phyloP scores from a whole-genome alignment of 92 coral and sea anemone species.

The Bergia puertoricense region DNA sequence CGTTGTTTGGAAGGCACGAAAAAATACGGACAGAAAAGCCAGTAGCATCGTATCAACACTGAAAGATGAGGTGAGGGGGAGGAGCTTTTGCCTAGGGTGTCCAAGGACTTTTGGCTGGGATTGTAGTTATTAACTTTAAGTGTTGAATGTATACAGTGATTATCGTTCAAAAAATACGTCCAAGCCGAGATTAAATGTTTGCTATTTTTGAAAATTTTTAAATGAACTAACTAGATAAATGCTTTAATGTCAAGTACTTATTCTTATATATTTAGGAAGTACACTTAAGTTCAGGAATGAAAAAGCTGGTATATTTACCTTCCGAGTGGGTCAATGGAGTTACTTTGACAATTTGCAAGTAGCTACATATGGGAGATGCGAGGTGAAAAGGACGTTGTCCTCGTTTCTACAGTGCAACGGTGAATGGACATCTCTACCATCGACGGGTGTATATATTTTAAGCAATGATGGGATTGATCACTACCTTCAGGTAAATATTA shows the following conservation, averaged over 20 bases:
- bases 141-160: too few species aligned
- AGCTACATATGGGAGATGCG: neutral
- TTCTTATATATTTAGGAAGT: neutral
- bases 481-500: neutral
- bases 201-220: neutral
- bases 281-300: neutral
- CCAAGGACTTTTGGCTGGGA: too few species aligned
- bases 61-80: too few species aligned
- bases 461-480: neutral
- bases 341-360: neutral
- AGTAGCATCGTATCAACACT: too few species aligned
- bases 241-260: neutral
- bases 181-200: too few species aligned
- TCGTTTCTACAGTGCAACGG: conserved; percentile 6
- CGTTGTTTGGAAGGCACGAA: too few species aligned
- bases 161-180: too few species aligned
- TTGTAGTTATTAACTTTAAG: too few species aligned
- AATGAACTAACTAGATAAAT: too few species aligned
- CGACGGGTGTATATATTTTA: neutral
- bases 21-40: too few species aligned
- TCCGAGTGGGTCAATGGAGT: neutral
- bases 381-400: neutral
- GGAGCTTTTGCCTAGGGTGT: too few species aligned
- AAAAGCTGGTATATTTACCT: neutral
- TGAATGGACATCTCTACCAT: neutral